Evolutionary conservation across 92 coral and sea anemone genomes (phyloP).

Genomic region (Porites evermanni): DNA sequence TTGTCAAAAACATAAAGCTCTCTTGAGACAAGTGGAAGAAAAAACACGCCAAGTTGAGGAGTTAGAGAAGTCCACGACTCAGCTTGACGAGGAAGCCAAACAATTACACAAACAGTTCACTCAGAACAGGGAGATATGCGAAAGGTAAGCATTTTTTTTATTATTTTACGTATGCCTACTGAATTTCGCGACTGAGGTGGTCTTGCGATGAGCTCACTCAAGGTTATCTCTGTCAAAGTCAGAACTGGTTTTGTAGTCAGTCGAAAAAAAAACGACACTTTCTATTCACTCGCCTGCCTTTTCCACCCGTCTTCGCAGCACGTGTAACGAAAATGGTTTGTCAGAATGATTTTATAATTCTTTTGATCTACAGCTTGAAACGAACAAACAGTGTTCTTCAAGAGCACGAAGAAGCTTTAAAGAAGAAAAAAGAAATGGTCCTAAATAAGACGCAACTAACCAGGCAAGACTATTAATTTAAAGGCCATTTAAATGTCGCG

Average conservation of each 20-base stretch:
- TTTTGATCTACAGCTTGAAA: slow-evolving; percentile 67
- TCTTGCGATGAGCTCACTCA: too few relatives aligned
- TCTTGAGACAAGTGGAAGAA: slow-evolving; percentile 77
- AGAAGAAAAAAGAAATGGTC: slow-evolving; percentile 71
- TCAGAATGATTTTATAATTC: neutral
- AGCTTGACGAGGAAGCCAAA: slow-evolving; percentile 89
- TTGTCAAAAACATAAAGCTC: slow-evolving; percentile 50
- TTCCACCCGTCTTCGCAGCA: too few relatives aligned
- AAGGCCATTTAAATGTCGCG: neutral
- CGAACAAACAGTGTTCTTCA: slow-evolving; percentile 81
- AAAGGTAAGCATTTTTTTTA: slow-evolving; percentile 60
- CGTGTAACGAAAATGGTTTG: neutral
- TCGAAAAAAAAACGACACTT: too few relatives aligned
- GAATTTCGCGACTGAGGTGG: neutral
- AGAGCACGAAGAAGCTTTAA: slow-evolving; percentile 91
- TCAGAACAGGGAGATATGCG: slow-evolving; percentile 92
- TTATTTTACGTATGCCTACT: neutral
- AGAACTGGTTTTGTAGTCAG: too few relatives aligned
- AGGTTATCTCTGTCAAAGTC: too few relatives aligned
- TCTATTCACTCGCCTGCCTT: too few relatives aligned
- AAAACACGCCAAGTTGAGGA: slow-evolving; percentile 59
- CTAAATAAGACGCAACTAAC: slow-evolving; percentile 60
- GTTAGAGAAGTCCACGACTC: slow-evolving; percentile 78
- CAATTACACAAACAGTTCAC: slow-evolving; percentile 86
- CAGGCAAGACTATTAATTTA: slow-evolving; percentile 31